These are phyloP conservation scores for Carpatolechia fugitivella DNA, from an alignment of 2,888 invertebrate genomes.

Conservation along the genomic window DNA sequence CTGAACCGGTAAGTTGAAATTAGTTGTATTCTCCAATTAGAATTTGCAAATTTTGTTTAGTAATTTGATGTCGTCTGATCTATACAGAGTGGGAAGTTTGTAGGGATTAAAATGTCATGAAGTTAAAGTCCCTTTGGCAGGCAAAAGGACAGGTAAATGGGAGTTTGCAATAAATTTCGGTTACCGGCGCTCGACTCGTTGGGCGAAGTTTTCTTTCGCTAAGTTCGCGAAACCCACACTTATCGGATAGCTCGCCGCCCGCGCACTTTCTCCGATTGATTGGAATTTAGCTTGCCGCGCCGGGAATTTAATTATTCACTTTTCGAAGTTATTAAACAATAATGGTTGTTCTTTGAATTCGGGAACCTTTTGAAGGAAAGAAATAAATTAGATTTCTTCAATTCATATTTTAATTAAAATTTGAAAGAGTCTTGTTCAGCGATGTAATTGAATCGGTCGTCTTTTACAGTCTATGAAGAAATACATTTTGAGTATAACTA, in stretches of 20 bases:
- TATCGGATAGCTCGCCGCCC: constrained; percentile 32
- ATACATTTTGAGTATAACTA: too few relatives aligned
- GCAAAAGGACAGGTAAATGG: constrained; percentile 24
- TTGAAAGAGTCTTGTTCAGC: too few relatives aligned
- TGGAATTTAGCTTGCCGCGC: constrained; percentile 23
- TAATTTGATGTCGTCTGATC: neutral
- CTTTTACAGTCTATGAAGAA: too few relatives aligned
- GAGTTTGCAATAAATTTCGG: constrained; percentile 30
- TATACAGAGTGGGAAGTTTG: neutral
- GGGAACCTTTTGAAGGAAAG: neutral
- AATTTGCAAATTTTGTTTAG: neutral
- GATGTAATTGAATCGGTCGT: neutral
- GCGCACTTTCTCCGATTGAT: constrained; percentile 32
- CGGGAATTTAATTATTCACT: constrained; percentile 16
- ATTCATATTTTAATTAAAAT: too few relatives aligned
- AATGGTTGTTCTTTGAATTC: neutral
- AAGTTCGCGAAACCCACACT: constrained; percentile 37
- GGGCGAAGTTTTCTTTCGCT: constrained; percentile 42
- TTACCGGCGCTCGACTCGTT: constrained; percentile 24
- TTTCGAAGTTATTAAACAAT: constrained; percentile 15
- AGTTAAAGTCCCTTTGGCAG: neutral
- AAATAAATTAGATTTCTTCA: neutral
- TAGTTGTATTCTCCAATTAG: neutral
- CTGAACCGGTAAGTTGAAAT: constrained; percentile 46
- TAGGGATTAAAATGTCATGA: constrained; percentile 19